phyloP scores from a whole-genome alignment of 2,797 vertebrate species.

The Cryptoblepharus egeriae region DNA sequence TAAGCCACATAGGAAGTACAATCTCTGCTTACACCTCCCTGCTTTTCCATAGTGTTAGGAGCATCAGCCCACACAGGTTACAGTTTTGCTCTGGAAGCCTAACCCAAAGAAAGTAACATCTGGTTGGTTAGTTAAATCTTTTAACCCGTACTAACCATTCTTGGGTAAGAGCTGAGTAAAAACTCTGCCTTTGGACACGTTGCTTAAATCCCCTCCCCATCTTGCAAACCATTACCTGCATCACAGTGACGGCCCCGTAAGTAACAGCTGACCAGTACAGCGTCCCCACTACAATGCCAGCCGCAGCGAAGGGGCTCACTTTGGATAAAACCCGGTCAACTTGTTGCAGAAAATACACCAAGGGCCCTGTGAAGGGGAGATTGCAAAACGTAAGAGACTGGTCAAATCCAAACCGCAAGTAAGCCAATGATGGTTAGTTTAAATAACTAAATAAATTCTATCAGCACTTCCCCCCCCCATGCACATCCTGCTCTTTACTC shows the following conservation, averaged over 20 bases:
- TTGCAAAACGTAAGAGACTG: background rate
- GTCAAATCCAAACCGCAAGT: too few species aligned
- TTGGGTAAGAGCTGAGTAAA: background rate
- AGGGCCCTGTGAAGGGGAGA: slow-evolving; percentile 66
- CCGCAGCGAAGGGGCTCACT: slow-evolving; percentile 79
- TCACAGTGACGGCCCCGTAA: slow-evolving; percentile 83
- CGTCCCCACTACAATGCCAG: slow-evolving; percentile 79
- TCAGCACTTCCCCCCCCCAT: background rate
- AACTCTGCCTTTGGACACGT: too few species aligned
- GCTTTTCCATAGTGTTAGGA: background rate
- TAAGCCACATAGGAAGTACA: background rate
- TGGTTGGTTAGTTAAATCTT: background rate
- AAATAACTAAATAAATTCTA: too few species aligned
- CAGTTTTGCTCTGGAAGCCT: background rate
- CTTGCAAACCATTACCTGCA: slow-evolving; percentile 74
- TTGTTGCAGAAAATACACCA: slow-evolving; percentile 82
- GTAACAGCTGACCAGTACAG: slow-evolving; percentile 84
- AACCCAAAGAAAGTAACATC: background rate
- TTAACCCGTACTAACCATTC: background rate
- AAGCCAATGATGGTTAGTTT: too few species aligned
- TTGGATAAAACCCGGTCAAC: slow-evolving; percentile 77
- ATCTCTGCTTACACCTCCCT: background rate
- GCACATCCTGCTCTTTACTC: background rate
- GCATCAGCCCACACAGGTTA: too few species aligned
- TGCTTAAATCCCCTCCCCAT: background rate